These are phyloP conservation scores for Larimichthys polyactis DNA, from an alignment of 2,113 vertebrate species.

Conservation along the genomic window DNA sequence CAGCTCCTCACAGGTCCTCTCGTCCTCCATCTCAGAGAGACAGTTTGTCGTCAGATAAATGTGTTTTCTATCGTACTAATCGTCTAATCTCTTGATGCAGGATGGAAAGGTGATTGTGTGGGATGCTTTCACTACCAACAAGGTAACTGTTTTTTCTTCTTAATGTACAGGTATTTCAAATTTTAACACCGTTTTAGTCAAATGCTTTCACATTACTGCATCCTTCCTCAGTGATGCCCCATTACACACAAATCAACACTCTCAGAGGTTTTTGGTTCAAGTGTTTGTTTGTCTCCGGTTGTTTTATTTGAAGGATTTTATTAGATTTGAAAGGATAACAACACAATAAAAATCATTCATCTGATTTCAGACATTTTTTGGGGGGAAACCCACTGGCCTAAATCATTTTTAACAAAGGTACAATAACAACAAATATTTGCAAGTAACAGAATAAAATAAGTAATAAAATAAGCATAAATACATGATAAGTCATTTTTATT, in stretches of 20 bases:
- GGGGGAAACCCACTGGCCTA: no score
- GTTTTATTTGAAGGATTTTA: neutral
- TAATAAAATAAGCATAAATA: no score
- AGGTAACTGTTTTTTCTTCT: slow-evolving; percentile 82
- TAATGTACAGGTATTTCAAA: neutral
- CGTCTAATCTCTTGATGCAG: slow-evolving; percentile 79
- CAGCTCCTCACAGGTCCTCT: slow-evolving; percentile 96
- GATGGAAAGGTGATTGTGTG: slow-evolving; percentile 99
- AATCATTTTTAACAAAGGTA: no score
- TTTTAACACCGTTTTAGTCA: neutral
- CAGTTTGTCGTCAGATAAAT: neutral
- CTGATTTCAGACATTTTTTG: no score
- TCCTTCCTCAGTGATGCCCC: no score
- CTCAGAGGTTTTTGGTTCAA: neutral
- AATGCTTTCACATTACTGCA: neutral
- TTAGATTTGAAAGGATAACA: no score
- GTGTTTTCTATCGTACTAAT: neutral
- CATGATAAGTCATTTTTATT: no score
- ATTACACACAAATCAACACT: no score
- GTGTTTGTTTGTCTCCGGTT: neutral
- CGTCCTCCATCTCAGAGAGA: neutral
- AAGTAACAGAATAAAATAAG: neutral
- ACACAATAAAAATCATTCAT: no score
- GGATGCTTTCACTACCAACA: slow-evolving; percentile 99
- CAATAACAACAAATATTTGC: neutral